These are phyloP conservation scores for Harpalus rufipes DNA, from an alignment of 2,888 invertebrate species.

Conservation along the genomic window DNA sequence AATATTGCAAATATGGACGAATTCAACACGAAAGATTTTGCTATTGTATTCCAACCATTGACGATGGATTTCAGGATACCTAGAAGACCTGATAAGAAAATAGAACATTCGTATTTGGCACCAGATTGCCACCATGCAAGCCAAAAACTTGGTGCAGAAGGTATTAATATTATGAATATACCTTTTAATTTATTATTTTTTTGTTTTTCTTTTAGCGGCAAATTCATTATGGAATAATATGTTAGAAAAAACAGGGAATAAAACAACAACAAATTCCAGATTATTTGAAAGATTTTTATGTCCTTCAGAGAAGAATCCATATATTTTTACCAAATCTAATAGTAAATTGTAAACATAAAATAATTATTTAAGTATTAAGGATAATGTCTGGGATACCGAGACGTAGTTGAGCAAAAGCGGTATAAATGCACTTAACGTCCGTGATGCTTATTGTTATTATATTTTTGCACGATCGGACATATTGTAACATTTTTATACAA, in stretches of 20 bases:
- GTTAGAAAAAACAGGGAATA: slow-evolving; percentile 79
- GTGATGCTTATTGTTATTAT: too few species aligned
- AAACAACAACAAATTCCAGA: slow-evolving; percentile 72
- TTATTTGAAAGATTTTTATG: slow-evolving; percentile 76
- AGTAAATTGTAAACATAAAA: slow-evolving; percentile 65
- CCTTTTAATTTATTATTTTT: background rate
- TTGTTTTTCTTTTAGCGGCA: slow-evolving; percentile 75
- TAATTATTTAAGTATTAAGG: too few species aligned
- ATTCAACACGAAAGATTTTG: slow-evolving; percentile 80
- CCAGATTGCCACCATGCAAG: slow-evolving; percentile 83
- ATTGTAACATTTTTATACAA: too few species aligned
- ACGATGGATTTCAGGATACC: slow-evolving; percentile 77
- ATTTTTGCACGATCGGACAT: too few species aligned
- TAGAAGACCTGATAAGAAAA: slow-evolving; percentile 73
- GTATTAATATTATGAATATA: slow-evolving; percentile 73
- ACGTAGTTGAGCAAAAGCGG: too few species aligned
- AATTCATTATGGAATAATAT: slow-evolving; percentile 83
- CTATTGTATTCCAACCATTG: slow-evolving; percentile 80
- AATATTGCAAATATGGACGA: slow-evolving; percentile 77
- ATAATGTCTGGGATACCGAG: too few species aligned
- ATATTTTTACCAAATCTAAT: slow-evolving; percentile 75
- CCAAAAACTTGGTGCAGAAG: slow-evolving; percentile 80
- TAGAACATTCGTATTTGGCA: slow-evolving; percentile 79
- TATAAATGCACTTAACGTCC: too few species aligned
- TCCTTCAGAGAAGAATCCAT: slow-evolving; percentile 78